A percentile compares a stretch with the other conserved stretches of the same genome.
Evolutionary conservation across 37 sponge, comb jelly and placozoan genomes (phyloP).

Genomic region (Diacarnus erythraeanus): DNA sequence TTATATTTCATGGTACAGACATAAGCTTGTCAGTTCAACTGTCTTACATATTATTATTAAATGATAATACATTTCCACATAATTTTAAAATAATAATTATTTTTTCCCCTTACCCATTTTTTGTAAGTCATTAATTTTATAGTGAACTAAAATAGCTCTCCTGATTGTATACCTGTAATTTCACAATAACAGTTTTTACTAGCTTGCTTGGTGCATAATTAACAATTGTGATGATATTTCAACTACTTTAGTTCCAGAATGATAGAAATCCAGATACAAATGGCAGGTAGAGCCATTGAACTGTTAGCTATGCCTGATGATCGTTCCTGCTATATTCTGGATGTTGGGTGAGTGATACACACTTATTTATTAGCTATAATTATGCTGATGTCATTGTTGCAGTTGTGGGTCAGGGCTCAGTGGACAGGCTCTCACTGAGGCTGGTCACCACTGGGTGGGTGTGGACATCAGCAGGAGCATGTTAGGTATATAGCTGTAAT

Average conservation of each 20-base stretch:
- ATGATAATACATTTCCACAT: no score
- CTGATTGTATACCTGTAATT: no score
- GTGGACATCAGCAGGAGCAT: slow-evolving; percentile 93
- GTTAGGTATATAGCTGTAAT: no score
- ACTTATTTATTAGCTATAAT: neutral
- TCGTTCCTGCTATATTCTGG: slow-evolving; percentile 86
- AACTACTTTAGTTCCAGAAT: slow-evolving; percentile 71
- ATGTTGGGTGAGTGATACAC: slow-evolving; percentile 79
- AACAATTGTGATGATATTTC: neutral
- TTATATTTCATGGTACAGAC: no score
- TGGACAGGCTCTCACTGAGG: slow-evolving; percentile 90
- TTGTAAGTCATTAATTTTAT: no score
- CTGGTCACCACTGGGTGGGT: slow-evolving; percentile 95
- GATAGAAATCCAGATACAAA: slow-evolving; percentile 90
- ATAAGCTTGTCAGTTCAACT: no score
- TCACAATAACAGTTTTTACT: no score
- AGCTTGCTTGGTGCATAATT: no score
- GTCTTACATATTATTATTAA: no score
- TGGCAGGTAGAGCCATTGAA: slow-evolving; percentile 94
- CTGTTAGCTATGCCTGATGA: slow-evolving; percentile 83
- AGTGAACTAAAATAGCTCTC: no score
- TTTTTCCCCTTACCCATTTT: no score
- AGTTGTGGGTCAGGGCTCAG: slow-evolving; percentile 99
- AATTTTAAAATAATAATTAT: no score
- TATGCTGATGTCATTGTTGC: neutral